A percentile compares a stretch with the other conserved stretches of the same genome.
Conservation (phyloP, 2,113 vertebrate species). For the Rhabdornis inornatus region DNA sequence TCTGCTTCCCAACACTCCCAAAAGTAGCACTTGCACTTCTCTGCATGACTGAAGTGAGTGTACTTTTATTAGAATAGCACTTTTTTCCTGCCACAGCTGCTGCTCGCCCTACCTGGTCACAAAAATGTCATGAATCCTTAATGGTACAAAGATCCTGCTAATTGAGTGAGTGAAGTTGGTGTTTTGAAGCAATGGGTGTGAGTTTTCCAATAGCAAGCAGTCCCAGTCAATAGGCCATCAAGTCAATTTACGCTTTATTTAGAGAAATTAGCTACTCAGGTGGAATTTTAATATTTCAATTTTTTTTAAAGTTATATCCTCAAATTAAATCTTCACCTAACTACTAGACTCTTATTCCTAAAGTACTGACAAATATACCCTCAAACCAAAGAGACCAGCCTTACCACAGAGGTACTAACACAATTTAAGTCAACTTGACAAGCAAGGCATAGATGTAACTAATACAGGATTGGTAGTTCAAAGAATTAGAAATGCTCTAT, state of each 20-base stretch:
- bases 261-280: background rate
- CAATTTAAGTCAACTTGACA: background rate
- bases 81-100: background rate
- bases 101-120: background rate
- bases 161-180: background rate
- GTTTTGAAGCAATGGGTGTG: background rate
- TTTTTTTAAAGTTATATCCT: background rate
- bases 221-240: background rate
- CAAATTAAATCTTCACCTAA: background rate
- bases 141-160: background rate
- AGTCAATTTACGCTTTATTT: background rate
- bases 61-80: background rate
- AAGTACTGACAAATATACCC: background rate
- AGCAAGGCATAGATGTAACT: background rate
- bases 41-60: background rate
- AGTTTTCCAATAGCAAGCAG: background rate
- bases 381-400: background rate
- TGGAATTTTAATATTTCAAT: background rate
- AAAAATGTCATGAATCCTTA: background rate
- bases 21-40: background rate
- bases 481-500: background rate
- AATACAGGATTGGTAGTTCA: background rate
- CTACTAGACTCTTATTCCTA: background rate
- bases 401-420: background rate
- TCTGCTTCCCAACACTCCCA: background rate